Conservation (phyloP, 2,113 vertebrate genomes). For the Myotis yumanensis region DNA sequence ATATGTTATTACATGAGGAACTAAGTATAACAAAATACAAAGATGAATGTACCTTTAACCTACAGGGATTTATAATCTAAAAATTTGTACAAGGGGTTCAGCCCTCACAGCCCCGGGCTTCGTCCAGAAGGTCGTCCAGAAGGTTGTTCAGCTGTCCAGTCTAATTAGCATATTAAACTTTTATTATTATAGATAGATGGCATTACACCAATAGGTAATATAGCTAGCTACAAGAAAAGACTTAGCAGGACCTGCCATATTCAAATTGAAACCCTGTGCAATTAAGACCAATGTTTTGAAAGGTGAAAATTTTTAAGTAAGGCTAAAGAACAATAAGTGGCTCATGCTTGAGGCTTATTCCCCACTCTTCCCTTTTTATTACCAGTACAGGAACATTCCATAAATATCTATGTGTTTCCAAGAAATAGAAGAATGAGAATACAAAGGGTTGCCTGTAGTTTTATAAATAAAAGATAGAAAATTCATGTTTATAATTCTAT, state of each 20-base stretch:
- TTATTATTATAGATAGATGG: not conserved
- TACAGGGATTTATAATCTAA: not conserved
- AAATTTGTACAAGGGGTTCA: too few relatives aligned
- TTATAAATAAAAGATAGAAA: conserved; percentile 7
- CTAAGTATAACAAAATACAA: not conserved
- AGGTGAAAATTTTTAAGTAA: not conserved
- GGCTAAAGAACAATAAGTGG: not conserved
- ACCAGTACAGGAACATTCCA: conserved; percentile 1
- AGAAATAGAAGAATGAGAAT: conserved; percentile 26
- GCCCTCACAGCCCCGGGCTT: too few relatives aligned
- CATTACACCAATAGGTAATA: not conserved
- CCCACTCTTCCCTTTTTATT: not conserved
- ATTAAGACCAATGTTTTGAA: conserved; percentile 17
- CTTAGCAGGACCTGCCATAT: not conserved
- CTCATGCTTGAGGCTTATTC: not conserved
- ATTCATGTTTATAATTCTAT: not conserved
- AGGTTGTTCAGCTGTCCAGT: too few relatives aligned
- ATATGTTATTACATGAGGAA: not conserved
- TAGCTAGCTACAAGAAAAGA: not conserved
- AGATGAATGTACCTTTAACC: not conserved
- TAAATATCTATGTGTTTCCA: conserved; percentile 34
- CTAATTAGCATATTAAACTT: too few relatives aligned
- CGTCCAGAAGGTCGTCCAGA: too few relatives aligned
- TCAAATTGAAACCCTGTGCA: not conserved
- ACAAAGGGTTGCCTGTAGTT: not conserved